A percentile compares a stretch with the other conserved stretches of the same genome.
These are phyloP conservation scores for Callipepla squamata DNA, from an alignment of 2,113 vertebrate species.

Conservation along the genomic window DNA sequence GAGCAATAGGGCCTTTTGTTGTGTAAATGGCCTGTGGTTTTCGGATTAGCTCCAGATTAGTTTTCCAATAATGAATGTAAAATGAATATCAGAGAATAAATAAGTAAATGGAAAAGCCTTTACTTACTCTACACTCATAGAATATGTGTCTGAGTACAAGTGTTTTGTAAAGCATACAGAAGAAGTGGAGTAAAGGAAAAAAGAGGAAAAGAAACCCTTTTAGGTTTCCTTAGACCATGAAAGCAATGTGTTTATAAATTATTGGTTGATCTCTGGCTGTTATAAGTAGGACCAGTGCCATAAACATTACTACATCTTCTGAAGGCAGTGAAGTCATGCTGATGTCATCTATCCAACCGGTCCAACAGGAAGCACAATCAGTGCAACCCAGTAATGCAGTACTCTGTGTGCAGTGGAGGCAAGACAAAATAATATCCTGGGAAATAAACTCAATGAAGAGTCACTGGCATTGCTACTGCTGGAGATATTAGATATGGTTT, in stretches of 20 bases:
- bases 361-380: not conserved
- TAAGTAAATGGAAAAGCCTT: not conserved
- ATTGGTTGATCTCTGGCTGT: not conserved
- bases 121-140: not conserved
- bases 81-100: slow-evolving; percentile 2
- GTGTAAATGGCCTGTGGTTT: not conserved
- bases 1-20: not conserved
- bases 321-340: not conserved
- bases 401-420: not conserved
- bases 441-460: not conserved
- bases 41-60: not conserved
- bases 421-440: not conserved
- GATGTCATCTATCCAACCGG: not conserved
- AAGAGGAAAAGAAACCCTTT: not conserved
- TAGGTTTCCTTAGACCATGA: not conserved
- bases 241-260: not conserved
- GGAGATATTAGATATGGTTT: not conserved
- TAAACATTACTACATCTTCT: not conserved
- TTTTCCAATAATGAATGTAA: not conserved
- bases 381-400: not conserved
- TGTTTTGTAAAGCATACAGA: not conserved
- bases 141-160: not conserved
- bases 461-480: not conserved
- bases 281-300: not conserved
- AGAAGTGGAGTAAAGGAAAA: not conserved